Base-by-base conservation (phyloP, 2,113 vertebrate genomes). In the Camelus dromedarius region DNA sequence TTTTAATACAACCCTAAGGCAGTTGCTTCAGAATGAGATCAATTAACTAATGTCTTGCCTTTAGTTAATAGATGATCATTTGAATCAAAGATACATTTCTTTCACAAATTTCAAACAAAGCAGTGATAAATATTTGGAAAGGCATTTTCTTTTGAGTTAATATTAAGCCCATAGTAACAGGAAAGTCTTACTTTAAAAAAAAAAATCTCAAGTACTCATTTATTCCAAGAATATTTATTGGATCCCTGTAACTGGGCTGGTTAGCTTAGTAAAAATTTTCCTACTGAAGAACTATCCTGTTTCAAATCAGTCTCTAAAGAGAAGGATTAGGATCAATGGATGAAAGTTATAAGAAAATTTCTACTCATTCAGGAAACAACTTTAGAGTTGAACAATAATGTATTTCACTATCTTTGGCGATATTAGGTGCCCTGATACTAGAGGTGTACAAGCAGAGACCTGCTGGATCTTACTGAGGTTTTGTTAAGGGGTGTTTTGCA, bases 91-190 rank as follows among this genome's bases (percentile, higher is more conserved):
- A 88, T n/a, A 5, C 4, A 60, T 75, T 91, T 75, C 10, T 86
- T 26, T 77, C 38, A 83, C 30, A 91, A 77, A 82, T 80, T 66
- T 82, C 19, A 86, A 81, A 35, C 62, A 93, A 73, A 81, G 56
- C 14, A 90, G 1, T 89, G 8, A 86, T 60, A 84, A 58, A 50
- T 84, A 82, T 66, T 96, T 87, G 48, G 24, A 83, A 93, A 73
- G 48, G 0, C 13, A 92, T 83, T 88, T 95, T 75, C 5, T 91
- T 86, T 84, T 56, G 75, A 64, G 7, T 87, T 84, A 52, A 72
- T 81, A 58, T 60, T 66, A 73, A 60, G 19, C 60, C 60, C 16
- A 35, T 80, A 79, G 30, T n/a, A 9, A 56, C 8, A 91, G 8
- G 48, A 1, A 54, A 75, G 18, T 79, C 26, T 72, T 91, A 13